Conservation (phyloP, 1,140 invertebrate species). For the Drosophila pallidifrons region DNA sequence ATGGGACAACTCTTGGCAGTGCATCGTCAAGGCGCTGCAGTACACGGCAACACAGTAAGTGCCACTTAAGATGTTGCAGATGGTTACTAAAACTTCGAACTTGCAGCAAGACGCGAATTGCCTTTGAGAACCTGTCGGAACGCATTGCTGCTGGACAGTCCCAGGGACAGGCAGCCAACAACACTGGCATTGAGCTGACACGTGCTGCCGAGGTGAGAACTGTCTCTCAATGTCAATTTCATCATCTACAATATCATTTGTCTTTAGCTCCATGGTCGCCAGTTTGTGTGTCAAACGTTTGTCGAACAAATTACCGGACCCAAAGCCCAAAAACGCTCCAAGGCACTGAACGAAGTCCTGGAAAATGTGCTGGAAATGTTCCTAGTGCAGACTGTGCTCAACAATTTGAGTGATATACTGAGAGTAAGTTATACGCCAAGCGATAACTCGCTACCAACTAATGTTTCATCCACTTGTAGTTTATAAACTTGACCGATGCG, state of each 20-base stretch:
- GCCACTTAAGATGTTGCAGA: accelerated
- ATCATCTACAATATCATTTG: not conserved
- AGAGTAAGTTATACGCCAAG: conserved; percentile 86
- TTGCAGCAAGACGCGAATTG: conserved; percentile 89
- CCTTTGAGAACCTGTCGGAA: conserved; percentile 89
- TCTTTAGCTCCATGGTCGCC: conserved; percentile 89
- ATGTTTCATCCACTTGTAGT: conserved; percentile 84
- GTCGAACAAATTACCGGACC: conserved; percentile 85
- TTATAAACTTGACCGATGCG: conserved; percentile 87
- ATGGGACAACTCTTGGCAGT: conserved; percentile 88
- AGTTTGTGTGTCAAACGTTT: conserved; percentile 89
- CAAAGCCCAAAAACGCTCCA: conserved; percentile 80
- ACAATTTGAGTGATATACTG: conserved; percentile 91
- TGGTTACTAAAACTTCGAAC: not conserved
- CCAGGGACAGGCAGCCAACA: conserved; percentile 93
- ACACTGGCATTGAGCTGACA: conserved; percentile 91
- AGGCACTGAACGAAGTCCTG: conserved; percentile 87
- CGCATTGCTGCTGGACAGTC: conserved; percentile 87
- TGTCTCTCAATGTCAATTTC: not conserved
- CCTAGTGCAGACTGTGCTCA: conserved; percentile 90
- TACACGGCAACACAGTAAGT: conserved; percentile 90
- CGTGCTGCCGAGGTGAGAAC: conserved; percentile 89
- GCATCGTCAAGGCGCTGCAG: conserved; percentile 89
- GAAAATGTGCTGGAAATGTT: conserved; percentile 91
- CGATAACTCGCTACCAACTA: not conserved